phyloP scores from a whole-genome alignment of 2,888 invertebrate species.

The Dione vanillae region DNA sequence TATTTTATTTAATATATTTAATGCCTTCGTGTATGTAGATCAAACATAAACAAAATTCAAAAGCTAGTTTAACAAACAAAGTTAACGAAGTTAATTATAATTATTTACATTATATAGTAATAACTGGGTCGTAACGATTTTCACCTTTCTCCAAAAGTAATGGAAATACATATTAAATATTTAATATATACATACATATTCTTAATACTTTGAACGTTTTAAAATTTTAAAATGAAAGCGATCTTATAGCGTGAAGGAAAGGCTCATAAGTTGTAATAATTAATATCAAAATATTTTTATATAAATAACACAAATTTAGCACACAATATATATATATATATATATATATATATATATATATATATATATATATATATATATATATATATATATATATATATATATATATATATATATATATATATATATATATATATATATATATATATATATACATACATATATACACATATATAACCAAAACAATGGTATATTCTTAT shows the following conservation, averaged over 20 bases:
- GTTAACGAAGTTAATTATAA: slow-evolving; percentile 27
- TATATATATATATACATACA: too few relatives aligned
- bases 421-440: too few relatives aligned
- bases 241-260: slow-evolving; percentile 14
- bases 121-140: slow-evolving; percentile 28
- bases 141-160: slow-evolving; percentile 36
- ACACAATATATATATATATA: too few relatives aligned
- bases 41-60: background rate
- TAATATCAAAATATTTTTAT: background rate
- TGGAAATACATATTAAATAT: slow-evolving; percentile 16
- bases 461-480: background rate
- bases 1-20: background rate
- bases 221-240: background rate
- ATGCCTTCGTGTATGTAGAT: background rate
- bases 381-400: too few relatives aligned
- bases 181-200: slow-evolving; percentile 22
- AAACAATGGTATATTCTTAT: background rate
- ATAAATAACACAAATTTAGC: too few relatives aligned
- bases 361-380: too few relatives aligned
- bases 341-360: too few relatives aligned
- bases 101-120: slow-evolving; percentile 26
- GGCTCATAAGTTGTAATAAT: background rate
- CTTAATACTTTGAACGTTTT: background rate
- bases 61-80: slow-evolving; percentile 5
- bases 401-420: too few relatives aligned